phyloP scores from a whole-genome alignment of 1,140 invertebrate species.

The Asbolus verrucosus region DNA sequence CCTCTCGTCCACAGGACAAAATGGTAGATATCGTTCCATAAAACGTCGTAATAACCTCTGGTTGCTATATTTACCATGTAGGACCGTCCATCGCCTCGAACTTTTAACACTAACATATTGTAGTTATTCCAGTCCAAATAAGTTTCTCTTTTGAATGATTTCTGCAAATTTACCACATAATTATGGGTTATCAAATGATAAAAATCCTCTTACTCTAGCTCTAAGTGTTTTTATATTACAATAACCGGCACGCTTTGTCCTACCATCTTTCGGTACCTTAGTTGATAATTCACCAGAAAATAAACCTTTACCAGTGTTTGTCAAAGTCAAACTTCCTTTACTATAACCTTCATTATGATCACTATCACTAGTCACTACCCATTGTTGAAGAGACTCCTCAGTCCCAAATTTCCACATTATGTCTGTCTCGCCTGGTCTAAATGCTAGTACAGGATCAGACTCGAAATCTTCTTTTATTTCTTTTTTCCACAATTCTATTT shows the following conservation, averaged over 20 bases:
- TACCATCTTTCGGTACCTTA: constrained; percentile 83
- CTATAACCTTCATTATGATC: constrained; percentile 87
- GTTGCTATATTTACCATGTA: constrained; percentile 85
- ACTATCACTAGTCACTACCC: constrained; percentile 80
- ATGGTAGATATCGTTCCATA: constrained; percentile 86
- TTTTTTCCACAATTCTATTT: constrained; percentile 74
- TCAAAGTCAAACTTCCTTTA: constrained; percentile 73
- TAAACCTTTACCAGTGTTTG: constrained; percentile 75
- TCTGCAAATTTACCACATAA: constrained; percentile 72
- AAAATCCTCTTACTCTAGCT: constrained; percentile 68
- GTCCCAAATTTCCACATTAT: constrained; percentile 77
- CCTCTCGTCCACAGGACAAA: constrained; percentile 91
- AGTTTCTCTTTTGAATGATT: constrained; percentile 83
- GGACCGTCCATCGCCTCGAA: constrained; percentile 91
- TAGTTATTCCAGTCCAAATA: constrained; percentile 82
- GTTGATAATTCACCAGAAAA: constrained; percentile 77
- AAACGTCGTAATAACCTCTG: constrained; percentile 79
- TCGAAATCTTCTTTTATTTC: constrained; percentile 77
- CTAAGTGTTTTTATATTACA: constrained; percentile 79
- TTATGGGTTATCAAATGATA: constrained; percentile 16
- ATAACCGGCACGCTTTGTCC: constrained; percentile 79
- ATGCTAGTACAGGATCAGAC: constrained; percentile 71
- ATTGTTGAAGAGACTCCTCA: constrained; percentile 75
- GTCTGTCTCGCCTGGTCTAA: constrained; percentile 75
- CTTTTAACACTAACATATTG: constrained; percentile 85